Conservation (phyloP, 2,797 vertebrate species). For the Acipenser transmontanus region DNA sequence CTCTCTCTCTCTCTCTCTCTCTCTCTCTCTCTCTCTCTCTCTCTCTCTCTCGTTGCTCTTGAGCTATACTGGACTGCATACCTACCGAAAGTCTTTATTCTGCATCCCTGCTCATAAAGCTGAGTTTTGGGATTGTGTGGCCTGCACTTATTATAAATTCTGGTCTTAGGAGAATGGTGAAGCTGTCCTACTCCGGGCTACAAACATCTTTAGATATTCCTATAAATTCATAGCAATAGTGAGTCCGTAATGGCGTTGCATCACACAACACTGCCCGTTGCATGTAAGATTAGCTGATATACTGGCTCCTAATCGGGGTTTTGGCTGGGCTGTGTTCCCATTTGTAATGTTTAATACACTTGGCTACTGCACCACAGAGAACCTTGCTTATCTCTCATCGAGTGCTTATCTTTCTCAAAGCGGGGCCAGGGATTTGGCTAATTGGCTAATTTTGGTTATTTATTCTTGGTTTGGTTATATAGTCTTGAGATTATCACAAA, state of each 20-base stretch:
- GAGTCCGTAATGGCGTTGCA: too few species aligned
- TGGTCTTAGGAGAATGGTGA: too few species aligned
- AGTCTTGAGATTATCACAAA: conserved; percentile 10
- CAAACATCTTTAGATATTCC: too few species aligned
- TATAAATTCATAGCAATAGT: too few species aligned
- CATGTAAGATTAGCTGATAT: not conserved
- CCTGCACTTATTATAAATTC: too few species aligned
- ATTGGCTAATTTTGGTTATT: conserved; percentile 8
- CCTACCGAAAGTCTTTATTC: too few species aligned
- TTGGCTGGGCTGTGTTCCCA: conserved; percentile 7
- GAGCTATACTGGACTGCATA: not conserved
- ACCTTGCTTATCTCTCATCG: conserved; percentile 16
- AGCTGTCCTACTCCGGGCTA: too few species aligned
- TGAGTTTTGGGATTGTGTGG: too few species aligned
- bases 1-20: not conserved
- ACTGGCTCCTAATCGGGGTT: conserved; percentile 12
- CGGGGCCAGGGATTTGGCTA: conserved; percentile 9
- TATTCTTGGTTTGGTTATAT: not conserved
- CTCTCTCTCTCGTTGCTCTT: not conserved
- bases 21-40: not conserved
- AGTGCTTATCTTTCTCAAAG: conserved; percentile 17
- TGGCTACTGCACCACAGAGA: conserved; percentile 24
- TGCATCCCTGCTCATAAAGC: too few species aligned
- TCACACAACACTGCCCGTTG: too few species aligned
- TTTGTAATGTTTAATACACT: conserved; percentile 24